Conservation (phyloP, 2,113 vertebrate species). For the Sporophila hypoxantha region DNA sequence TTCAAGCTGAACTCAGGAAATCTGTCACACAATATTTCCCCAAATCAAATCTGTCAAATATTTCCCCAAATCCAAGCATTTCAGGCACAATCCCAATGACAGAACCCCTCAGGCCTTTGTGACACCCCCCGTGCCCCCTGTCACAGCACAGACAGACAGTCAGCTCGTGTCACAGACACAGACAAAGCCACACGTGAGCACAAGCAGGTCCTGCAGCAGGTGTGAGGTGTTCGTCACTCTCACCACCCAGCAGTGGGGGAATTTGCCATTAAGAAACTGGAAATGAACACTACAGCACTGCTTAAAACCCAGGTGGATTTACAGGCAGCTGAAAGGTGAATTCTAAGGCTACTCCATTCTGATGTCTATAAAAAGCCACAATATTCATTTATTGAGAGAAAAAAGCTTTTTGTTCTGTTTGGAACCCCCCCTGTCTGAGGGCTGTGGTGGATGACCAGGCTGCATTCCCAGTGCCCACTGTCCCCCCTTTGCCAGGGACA, state of each 20-base stretch:
- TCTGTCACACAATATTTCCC: not conserved
- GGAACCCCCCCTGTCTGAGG: not conserved
- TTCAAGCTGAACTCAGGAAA: not conserved
- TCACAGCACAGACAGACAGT: not conserved
- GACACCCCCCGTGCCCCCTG: not conserved
- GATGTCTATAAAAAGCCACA: not conserved
- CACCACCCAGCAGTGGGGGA: not conserved
- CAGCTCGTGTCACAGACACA: not conserved
- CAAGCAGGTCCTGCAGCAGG: not conserved
- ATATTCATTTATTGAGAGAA: not conserved
- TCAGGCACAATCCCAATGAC: rapidly evolving
- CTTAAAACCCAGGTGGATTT: not conserved
- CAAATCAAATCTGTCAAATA: not conserved
- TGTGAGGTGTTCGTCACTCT: not conserved
- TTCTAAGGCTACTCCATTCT: not conserved
- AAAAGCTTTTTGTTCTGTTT: not conserved
- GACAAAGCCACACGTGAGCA: not conserved
- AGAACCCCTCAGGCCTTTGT: not conserved
- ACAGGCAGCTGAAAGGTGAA: not conserved
- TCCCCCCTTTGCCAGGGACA: not conserved
- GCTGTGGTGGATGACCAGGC: not conserved
- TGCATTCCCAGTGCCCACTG: not conserved
- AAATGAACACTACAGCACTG: not conserved
- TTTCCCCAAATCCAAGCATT: not conserved
- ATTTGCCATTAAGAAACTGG: not conserved